Base-by-base conservation (phyloP, 2,797 vertebrate genomes). In the Falco biarmicus region DNA sequence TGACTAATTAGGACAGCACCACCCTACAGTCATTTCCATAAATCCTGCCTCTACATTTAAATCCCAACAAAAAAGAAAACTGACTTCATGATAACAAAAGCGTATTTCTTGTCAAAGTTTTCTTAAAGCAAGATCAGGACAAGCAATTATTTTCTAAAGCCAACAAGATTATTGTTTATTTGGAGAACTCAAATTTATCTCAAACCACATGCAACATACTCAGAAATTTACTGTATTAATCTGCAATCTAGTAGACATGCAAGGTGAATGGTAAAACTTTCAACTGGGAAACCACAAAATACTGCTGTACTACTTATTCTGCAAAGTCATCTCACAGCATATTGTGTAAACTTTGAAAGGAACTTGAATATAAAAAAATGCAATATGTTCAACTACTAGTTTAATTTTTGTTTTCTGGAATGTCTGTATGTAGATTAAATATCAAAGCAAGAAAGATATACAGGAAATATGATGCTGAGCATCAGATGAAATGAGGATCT, bases 1-100 rank as follows among this genome's bases (percentile, higher is more conserved):
- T 61, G 79, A 94, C 57, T 89, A 84, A 96, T 92, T 86, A 95
- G 84, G 81, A 84, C 90, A 87, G 89, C 71, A 90, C 76, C 94
- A 96, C 91, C 86, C 61, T 92, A 65, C 54, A 94, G 87, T 85
- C 79, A 93, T 93, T 94, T 79, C 88, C 88, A 97, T 88, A 97
- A 96, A 94, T 83, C 90, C 73, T 69, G 75, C 88, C 89, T 89
- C 86, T 86, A 89, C 64, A 93, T 89, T 92, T 94, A 95, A 90
- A 91, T 93, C 83, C 79, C 85, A 80, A 51, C 32, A 87, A 95
- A 60, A 80, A 93, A 93, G 82, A 87, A 97, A 97, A 90, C 84
- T 41, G 81, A 60, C 19, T 91, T 85, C 71, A 77, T 74, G 84
- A 90, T 73, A 95, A 88, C 89, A 96, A 75, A 91, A 94, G 45